A percentile compares a stretch with the other conserved stretches of the same genome.
Evolutionary conservation across 35 echinoderm and acorn worm genomes (phyloP).

Genomic region (Ophioderma brevispina): DNA sequence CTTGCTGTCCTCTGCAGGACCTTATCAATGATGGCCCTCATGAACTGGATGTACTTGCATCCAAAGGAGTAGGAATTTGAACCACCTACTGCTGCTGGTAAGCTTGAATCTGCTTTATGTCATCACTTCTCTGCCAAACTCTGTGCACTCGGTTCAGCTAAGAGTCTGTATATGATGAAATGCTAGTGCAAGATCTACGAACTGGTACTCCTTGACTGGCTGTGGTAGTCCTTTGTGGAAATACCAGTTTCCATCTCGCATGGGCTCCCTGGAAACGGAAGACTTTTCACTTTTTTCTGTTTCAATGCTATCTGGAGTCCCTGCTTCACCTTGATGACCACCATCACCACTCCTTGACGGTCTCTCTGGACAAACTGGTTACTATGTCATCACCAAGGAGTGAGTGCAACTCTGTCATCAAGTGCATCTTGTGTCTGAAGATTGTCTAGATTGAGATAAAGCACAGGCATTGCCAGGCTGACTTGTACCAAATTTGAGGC

Average conservation of each 20-base stretch:
- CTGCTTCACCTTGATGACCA: not conserved
- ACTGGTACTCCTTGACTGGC: not conserved
- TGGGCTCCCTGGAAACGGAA: constrained; percentile 24
- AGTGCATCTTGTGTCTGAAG: not conserved
- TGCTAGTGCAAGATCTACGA: constrained; percentile 35
- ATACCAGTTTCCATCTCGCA: constrained; percentile 7
- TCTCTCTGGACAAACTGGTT: not conserved
- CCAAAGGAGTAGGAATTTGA: constrained; percentile 53
- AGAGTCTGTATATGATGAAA: constrained; percentile 36
- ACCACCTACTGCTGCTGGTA: constrained; percentile 1
- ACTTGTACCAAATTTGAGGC: not conserved
- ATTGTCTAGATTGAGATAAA: not conserved
- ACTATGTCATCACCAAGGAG: not conserved
- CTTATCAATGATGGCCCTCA: constrained; percentile 65
- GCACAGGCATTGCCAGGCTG: not conserved
- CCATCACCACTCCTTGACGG: constrained; percentile 5
- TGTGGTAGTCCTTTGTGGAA: constrained; percentile 7
- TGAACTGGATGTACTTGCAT: constrained; percentile 76
- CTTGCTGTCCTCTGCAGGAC: constrained; percentile 38
- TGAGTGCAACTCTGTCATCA: not conserved
- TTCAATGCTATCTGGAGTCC: constrained; percentile 67
- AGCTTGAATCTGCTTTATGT: constrained; percentile 5
- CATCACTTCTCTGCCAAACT: constrained; percentile 31
- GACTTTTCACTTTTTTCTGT: constrained; percentile 2
- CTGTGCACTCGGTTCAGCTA: constrained; percentile 43